These are phyloP conservation scores for Sialia sialis DNA, from an alignment of 2,113 vertebrate genomes.

Conservation along the genomic window DNA sequence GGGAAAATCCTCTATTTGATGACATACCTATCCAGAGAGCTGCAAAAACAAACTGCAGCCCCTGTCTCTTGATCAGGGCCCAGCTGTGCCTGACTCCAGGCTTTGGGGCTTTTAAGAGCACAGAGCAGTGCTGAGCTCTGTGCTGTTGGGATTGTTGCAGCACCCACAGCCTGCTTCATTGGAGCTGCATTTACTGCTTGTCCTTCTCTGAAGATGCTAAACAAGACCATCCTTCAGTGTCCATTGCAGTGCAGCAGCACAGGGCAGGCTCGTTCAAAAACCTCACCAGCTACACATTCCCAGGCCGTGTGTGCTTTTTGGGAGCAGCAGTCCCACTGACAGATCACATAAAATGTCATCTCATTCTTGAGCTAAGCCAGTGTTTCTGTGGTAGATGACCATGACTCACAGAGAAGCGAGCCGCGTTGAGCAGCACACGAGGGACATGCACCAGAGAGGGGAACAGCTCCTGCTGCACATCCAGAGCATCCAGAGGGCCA, in stretches of 20 bases:
- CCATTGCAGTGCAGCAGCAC: background rate
- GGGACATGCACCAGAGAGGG: constrained; percentile 67
- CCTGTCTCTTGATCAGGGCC: background rate
- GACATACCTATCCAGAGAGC: fast-evolving
- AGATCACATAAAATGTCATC: background rate
- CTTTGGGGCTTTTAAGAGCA: background rate
- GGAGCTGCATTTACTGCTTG: background rate
- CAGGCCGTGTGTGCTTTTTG: background rate
- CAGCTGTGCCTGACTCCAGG: background rate
- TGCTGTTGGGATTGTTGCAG: background rate
- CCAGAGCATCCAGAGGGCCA: constrained; percentile 57
- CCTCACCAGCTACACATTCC: background rate
- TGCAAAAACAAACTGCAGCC: background rate
- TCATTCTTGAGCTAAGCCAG: background rate
- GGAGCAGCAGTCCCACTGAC: background rate
- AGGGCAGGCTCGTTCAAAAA: background rate
- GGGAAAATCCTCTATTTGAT: background rate
- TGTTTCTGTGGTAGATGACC: constrained; percentile 65
- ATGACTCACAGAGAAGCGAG: constrained; percentile 42
- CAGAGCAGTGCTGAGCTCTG: background rate
- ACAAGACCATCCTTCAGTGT: background rate
- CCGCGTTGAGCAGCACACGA: constrained; percentile 51
- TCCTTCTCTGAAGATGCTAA: background rate
- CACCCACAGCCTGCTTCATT: background rate
- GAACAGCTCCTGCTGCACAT: constrained; percentile 73